Evolutionary conservation across 2,797 vertebrate genomes (phyloP).

Genomic region (Pipistrellus pygmaeus): DNA sequence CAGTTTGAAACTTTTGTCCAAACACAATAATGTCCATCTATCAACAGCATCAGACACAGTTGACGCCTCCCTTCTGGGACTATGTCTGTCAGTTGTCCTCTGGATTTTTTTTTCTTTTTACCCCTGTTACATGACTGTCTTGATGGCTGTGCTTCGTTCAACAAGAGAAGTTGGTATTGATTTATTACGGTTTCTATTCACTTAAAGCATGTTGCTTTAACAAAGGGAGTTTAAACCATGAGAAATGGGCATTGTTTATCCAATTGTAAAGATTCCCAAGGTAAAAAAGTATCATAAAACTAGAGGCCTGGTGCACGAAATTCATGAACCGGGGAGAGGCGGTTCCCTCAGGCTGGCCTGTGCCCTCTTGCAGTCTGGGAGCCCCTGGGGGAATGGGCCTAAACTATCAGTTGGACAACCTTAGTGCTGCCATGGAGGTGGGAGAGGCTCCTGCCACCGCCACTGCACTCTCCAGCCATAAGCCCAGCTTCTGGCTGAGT

Average conservation of each 20-base stretch:
- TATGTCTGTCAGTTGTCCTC: not conserved
- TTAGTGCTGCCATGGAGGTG: too few species aligned
- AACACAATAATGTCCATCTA: not conserved
- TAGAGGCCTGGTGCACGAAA: too few species aligned
- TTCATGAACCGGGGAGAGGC: too few species aligned
- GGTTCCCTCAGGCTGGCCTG: too few species aligned
- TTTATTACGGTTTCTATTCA: not conserved
- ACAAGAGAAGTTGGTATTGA: slow-evolving; percentile 41
- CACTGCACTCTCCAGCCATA: too few species aligned
- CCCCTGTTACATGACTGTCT: not conserved
- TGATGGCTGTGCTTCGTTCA: slow-evolving; percentile 23
- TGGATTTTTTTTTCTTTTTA: not conserved
- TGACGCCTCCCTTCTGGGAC: not conserved
- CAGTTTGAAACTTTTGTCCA: not conserved
- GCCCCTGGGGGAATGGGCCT: too few species aligned
- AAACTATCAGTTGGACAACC: too few species aligned
- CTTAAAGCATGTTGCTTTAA: not conserved
- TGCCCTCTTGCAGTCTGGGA: too few species aligned
- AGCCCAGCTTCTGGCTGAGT: too few species aligned
- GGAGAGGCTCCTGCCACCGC: too few species aligned
- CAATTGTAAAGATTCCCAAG: slow-evolving; percentile 28
- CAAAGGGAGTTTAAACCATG: not conserved
- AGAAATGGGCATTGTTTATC: slow-evolving; percentile 29
- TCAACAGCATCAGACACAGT: not conserved
- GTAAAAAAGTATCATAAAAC: not conserved